Conservation (phyloP, 2,113 vertebrate genomes). For the Crocuta crocuta region DNA sequence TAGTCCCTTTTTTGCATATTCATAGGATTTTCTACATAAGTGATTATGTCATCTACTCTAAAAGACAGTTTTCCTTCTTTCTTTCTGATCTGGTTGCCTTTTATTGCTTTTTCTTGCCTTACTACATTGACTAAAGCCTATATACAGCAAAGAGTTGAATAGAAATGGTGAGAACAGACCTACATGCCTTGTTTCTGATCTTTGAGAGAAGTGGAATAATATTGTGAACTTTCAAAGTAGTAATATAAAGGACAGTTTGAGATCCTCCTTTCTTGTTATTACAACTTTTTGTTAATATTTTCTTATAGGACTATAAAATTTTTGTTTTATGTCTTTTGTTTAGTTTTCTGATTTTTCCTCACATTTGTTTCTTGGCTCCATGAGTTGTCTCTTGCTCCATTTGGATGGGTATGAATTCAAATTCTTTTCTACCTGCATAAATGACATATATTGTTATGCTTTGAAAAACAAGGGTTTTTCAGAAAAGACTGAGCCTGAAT, state of each 20-base stretch:
- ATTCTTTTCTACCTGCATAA: not conserved
- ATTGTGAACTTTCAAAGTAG: slow-evolving; percentile 6
- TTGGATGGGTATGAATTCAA: slow-evolving; percentile 18
- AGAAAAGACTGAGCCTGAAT: not conserved
- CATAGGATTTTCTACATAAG: not conserved
- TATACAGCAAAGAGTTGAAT: not conserved
- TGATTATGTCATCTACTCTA: not conserved
- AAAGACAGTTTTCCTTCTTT: not conserved
- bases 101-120: slow-evolving; percentile 26
- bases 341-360: slow-evolving; percentile 27
- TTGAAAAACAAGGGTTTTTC: slow-evolving; percentile 13
- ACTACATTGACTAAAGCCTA: not conserved
- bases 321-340: slow-evolving; percentile 7
- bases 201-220: slow-evolving; percentile 21
- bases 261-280: not conserved
- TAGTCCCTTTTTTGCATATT: not conserved
- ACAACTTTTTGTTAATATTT: slow-evolving; percentile 47
- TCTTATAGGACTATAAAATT: not conserved
- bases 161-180: slow-evolving; percentile 30
- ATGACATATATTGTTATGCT: slow-evolving; percentile 41
- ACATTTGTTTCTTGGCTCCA: not conserved
- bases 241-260: slow-evolving; percentile 15
- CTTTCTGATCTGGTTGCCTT: slow-evolving; percentile 15
- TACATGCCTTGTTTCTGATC: not conserved
- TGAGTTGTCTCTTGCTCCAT: not conserved